Base-by-base conservation (phyloP, 2,888 invertebrate species). In the Microplitis deprimator region DNA sequence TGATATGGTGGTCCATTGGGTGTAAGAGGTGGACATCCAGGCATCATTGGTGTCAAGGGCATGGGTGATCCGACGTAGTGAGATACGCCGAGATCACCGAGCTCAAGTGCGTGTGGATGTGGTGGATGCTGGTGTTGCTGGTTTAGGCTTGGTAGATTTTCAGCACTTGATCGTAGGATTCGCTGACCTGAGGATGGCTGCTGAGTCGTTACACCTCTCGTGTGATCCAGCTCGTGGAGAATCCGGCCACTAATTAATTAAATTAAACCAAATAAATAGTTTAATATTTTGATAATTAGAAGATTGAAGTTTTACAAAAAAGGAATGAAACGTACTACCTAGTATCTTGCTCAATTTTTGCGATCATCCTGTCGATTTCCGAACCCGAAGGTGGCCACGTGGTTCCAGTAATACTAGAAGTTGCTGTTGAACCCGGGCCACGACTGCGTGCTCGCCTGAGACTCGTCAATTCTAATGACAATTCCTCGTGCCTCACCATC, bases 281-380 rank as follows among this genome's bases (percentile, higher is more conserved):
- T 29, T 4, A 29, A 29, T 29, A 29, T 29, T 29, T 29, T 29
- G 29, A 29, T 29, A 29, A 29, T 29, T 4, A 3, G 29, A 29
- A 4, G 29, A 29, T 29, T 3, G 29, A 29, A 29, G 29, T 29
- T 29, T 29, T 29, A 4, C 4, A 70, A 70, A 5, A 41, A 8
- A 41, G 6, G 16, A 29, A 59, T 69, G 10, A 17, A 71, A 72
- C 20, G 59, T 8, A 41, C 79, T 79, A 87, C 85, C 79, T 82
- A 73, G 84, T 88, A 78, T 93, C 92, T 88, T 97, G 97, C 91
- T 97, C 97, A 87, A 97, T 96, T 92, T 97, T 97, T 84, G 97
- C 97, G 96, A 97, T 97, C 90, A 97, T 96, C 87, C 96, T 93
- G 91, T 97, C 97, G 89, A 97, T 97, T 91, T 97, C 97, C 64